Base-by-base conservation (phyloP, 2,797 vertebrate species). In the Phrynocephalus vlangalii region DNA sequence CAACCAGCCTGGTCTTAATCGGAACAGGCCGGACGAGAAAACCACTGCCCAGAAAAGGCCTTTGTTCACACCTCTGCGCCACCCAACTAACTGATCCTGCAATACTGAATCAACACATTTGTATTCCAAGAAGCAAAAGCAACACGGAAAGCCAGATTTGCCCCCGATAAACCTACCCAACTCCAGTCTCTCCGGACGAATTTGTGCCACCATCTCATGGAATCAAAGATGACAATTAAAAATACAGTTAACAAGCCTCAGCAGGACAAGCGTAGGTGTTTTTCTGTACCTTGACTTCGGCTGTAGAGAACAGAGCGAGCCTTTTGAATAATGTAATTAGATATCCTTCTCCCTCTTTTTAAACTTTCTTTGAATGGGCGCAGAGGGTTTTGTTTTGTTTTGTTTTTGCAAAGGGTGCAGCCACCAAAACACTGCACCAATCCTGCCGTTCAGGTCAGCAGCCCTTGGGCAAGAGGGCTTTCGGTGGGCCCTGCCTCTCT, bases 101-200 rank as follows among this genome's bases (percentile, higher is more conserved):
- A 63, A 63, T 63, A 63, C 60, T 63, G 60, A 16, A 63, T 63
- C 60, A 63, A 63, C 60, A 20, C 5, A 15, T 15, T 63, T 63
- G 9, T 56, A 56, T 56, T 56, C 52, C 38, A 44, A 44, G 52
- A 56, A 52, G 11, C 67, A 81, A 56, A 77, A 76, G 48, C 30
- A 44, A 81, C 56, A 48, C 44, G 70, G 28, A 76, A 77, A 63
- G 38, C 60, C 28, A 84, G 81, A 84, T 75, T 38, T 90, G 28
- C 28, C 68, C 48, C 44, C 70, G 75, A 81, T 50, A 33, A 80
- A 2, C 77, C 89, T 28, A 0, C 26, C 83, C 33, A 84, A n/a
- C 56, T 86, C 24, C 0, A 0, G 80, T 44, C 83, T 70, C 8
- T 48, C 18, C 0, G 67, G 0, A 91, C 70, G 0, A 73, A 89